phyloP scores from a whole-genome alignment of 2,797 vertebrate genomes.

The Pangasius macronema region DNA sequence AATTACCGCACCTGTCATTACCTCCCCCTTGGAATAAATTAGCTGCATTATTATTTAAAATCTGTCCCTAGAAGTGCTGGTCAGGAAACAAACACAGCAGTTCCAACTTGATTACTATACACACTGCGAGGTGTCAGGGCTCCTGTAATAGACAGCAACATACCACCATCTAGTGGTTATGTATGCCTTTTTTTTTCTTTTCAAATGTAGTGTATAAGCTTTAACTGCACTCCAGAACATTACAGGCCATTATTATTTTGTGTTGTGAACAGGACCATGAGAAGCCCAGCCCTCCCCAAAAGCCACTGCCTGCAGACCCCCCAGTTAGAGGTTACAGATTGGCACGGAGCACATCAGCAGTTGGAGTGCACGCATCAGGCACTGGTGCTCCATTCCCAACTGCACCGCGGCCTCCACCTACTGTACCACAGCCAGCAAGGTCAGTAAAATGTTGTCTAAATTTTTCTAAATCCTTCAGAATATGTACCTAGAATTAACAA shows the following conservation, averaged over 20 bases:
- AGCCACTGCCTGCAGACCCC: slow-evolving; percentile 91
- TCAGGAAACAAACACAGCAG: slow-evolving; percentile 20
- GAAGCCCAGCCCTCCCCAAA: slow-evolving; percentile 90
- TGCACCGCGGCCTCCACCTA: slow-evolving; percentile 64
- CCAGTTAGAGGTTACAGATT: slow-evolving; percentile 68
- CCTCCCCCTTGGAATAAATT: slow-evolving; percentile 65
- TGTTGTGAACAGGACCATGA: slow-evolving; percentile 73
- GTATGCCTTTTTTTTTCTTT: neutral
- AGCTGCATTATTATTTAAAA: slow-evolving; percentile 62
- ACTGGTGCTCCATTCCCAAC: slow-evolving; percentile 29
- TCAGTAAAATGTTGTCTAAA: slow-evolving; percentile 61
- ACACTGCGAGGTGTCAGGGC: neutral
- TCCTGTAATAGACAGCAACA: neutral
- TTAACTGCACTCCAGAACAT: neutral
- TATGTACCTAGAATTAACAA: slow-evolving; percentile 1
- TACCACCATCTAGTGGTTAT: slow-evolving; percentile 48
- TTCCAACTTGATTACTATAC: neutral
- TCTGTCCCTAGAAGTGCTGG: neutral
- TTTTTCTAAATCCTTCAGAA: neutral
- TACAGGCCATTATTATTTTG: slow-evolving; percentile 13
- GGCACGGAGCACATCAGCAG: slow-evolving; percentile 51
- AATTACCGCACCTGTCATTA: slow-evolving; percentile 51
- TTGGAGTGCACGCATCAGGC: slow-evolving; percentile 49
- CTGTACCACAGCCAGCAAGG: slow-evolving; percentile 77
- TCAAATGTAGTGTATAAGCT: neutral